Conservation (phyloP, 2,888 invertebrate genomes). For the Pomacea canaliculata region DNA sequence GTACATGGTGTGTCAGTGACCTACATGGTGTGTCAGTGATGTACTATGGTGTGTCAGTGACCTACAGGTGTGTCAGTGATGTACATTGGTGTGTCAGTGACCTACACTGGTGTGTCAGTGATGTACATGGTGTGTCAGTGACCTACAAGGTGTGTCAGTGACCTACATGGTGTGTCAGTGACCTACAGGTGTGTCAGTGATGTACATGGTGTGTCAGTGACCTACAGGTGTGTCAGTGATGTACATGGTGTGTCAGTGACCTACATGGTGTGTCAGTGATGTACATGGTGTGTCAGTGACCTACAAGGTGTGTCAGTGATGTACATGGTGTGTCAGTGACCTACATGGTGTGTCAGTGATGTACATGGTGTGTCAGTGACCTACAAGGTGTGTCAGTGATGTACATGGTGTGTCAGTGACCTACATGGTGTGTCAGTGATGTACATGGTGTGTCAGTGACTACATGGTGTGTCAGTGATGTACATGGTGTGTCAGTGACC, state of each 20-base stretch:
- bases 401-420: too few species aligned
- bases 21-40: too few species aligned
- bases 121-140: too few species aligned
- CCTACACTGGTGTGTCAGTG: too few species aligned
- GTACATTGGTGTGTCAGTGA: too few species aligned
- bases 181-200: neutral
- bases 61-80: too few species aligned
- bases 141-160: neutral
- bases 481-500: too few species aligned
- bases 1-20: too few species aligned
- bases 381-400: neutral
- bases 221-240: neutral
- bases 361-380: neutral
- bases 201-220: neutral
- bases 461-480: too few species aligned
- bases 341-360: neutral
- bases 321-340: neutral
- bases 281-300: neutral
- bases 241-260: neutral
- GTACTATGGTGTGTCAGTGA: too few species aligned
- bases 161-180: neutral
- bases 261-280: neutral
- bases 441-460: too few species aligned
- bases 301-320: neutral
- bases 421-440: too few species aligned